These are phyloP conservation scores for Anthoptus insignis DNA, from an alignment of 2,888 invertebrate genomes.

Conservation along the genomic window DNA sequence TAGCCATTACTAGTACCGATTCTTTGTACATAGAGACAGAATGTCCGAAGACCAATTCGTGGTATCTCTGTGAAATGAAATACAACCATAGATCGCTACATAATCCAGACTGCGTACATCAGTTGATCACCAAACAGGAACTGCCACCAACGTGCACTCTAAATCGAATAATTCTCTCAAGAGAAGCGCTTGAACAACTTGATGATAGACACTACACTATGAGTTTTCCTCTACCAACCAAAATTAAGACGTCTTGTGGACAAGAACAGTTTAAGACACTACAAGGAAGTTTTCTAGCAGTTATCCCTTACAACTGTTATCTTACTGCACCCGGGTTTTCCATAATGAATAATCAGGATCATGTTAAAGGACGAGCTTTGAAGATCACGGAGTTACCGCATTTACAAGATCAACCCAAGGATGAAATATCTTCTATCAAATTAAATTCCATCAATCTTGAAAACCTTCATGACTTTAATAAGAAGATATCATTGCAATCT, in stretches of 20 bases:
- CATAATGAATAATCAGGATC: conserved; percentile 30
- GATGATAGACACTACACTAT: conserved; percentile 47
- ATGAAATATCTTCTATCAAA: background rate
- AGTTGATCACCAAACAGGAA: background rate
- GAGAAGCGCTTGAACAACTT: conserved; percentile 44
- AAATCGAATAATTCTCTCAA: conserved; percentile 9
- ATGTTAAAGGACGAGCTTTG: conserved; percentile 26
- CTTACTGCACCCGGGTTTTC: conserved; percentile 33
- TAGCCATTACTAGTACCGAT: background rate
- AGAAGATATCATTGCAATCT: conserved; percentile 9
- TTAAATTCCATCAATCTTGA: conserved; percentile 10
- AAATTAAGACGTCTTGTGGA: conserved; percentile 43
- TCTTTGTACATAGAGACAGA: background rate
- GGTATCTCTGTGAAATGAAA: background rate
- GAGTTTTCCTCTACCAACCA: conserved; percentile 44
- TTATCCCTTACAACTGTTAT: conserved; percentile 34
- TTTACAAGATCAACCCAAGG: conserved; percentile 10
- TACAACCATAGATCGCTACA: background rate
- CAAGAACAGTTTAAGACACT: conserved; percentile 43
- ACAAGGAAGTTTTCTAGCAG: conserved; percentile 45
- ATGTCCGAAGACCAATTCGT: background rate
- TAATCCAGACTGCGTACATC: background rate
- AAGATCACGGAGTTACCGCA: conserved; percentile 30
- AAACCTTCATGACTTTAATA: conserved; percentile 12
- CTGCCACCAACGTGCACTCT: background rate